A percentile compares a stretch with the other conserved stretches of the same genome.
Conservation (phyloP, 2,113 vertebrate species). For the Phylloscopus trochiloides region DNA sequence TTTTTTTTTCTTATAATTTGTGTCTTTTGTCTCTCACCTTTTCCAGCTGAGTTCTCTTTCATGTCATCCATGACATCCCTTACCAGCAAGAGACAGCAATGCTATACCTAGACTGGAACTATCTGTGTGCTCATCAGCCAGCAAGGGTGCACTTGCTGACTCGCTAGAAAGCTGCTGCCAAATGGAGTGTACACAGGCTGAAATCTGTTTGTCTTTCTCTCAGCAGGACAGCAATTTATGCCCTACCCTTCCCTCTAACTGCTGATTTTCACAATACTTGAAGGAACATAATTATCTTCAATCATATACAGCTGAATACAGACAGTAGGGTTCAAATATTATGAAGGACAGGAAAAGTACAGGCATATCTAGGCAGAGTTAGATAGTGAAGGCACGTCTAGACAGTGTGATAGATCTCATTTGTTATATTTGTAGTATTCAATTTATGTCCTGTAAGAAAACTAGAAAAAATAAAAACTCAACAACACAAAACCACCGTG, state of each 20-base stretch:
- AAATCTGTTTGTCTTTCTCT: constrained; percentile 53
- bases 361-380: background rate
- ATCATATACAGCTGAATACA: background rate
- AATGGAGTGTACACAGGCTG: constrained; percentile 9
- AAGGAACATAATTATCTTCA: constrained; percentile 3
- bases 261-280: constrained; percentile 43
- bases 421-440: background rate
- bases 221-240: constrained; percentile 28
- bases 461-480: background rate
- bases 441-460: background rate
- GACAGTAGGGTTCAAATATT: background rate
- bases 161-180: constrained; percentile 41
- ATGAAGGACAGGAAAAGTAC: background rate
- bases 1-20: background rate
- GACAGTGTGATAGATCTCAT: background rate
- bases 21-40: constrained; percentile 33
- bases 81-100: background rate
- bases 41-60: constrained; percentile 6
- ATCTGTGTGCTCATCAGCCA: constrained; percentile 9
- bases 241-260: background rate
- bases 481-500: background rate
- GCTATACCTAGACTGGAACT: background rate
- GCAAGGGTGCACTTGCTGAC: constrained; percentile 43
- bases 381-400: background rate
- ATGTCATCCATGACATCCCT: constrained; percentile 27